A percentile compares a stretch with the other conserved stretches of the same genome.
These are phyloP conservation scores for Calameuta idolon DNA, from an alignment of 2,888 invertebrate species.

Conservation along the genomic window DNA sequence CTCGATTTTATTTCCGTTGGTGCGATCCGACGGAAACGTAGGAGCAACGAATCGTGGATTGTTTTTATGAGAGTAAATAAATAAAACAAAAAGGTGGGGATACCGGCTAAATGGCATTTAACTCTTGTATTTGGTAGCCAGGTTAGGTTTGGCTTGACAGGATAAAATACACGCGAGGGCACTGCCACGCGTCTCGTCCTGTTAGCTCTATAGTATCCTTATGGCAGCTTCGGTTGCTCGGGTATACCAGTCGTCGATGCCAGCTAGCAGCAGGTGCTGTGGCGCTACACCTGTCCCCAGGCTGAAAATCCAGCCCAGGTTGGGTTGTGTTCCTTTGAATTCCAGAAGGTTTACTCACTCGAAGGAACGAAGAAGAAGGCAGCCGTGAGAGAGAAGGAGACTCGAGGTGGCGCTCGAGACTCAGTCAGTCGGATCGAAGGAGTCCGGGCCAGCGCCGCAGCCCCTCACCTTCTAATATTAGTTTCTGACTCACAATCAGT, in stretches of 20 bases:
- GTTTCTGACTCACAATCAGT: conserved; percentile 45
- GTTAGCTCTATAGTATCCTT: neutral
- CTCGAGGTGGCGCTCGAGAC: neutral
- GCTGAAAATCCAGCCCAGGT: conserved; percentile 34
- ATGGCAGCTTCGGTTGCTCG: neutral
- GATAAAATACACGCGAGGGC: neutral
- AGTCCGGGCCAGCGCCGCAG: conserved; percentile 36
- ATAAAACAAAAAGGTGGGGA: neutral
- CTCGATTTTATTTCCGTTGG: neutral
- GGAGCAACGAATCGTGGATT: neutral
- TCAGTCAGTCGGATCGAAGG: neutral
- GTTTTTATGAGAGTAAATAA: neutral
- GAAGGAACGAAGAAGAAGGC: neutral
- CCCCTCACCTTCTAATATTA: conserved; percentile 57
- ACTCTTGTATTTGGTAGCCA: too few relatives aligned
- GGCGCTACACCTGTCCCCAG: conserved; percentile 33
- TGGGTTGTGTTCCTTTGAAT: neutral
- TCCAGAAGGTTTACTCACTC: neutral
- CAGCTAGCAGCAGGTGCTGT: neutral
- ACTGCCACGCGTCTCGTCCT: neutral
- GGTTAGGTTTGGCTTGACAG: neutral
- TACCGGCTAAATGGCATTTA: neutral
- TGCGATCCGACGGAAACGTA: too few relatives aligned
- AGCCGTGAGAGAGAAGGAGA: neutral
- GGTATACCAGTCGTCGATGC: neutral